Base-by-base conservation (phyloP, 2,888 invertebrate genomes). In the Tribolium freemani region DNA sequence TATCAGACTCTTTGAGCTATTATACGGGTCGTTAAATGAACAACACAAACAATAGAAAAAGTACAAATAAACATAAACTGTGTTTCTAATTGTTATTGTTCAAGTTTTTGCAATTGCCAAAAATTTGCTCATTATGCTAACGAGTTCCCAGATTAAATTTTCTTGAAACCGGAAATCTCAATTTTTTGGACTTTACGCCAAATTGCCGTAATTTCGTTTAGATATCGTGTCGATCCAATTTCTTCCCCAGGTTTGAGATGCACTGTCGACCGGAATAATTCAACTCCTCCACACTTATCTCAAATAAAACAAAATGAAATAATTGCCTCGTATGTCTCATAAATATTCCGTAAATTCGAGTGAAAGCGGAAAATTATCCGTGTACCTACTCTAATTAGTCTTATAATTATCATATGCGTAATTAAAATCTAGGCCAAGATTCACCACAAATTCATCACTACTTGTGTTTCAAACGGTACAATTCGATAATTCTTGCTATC, bases 221-320 rank as follows among this genome's bases (percentile, higher is more conserved):
- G n/a, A 38, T 44, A 13, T 56, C 31, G 56, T 20, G 57, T 13
- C 11, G 3, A 6, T 16, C 3, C 45, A 54, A 54, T 54, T 30
- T 54, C 26, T 54, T 54, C 30, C n/a, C n/a, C 30, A 30, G 26
- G 54, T 54, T 51, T 51, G 20, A 54, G 16, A 58, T 20, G 57
- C 57, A 58, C 57, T 58, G 45, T 20, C 44, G 10, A 58, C 44
- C 44, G 57, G 57, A 58, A 58, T 58, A 38, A 38, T 38, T 38
- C n/a, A n/a, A n/a, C 38, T 38, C n/a, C 38, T n/a, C 38, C 38
- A 38, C 38, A 38, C 8, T 26, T 38, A 38, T 38, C 38, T 38
- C 26, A 26, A 26, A 26, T 26, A 26, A 26, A 26, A 26, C 26
- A 26, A 38, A 38, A 38, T 38, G 8, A 38, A n/a, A n/a, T 38